A percentile compares a stretch with the other conserved stretches of the same genome.
Conservation (phyloP, 2,113 vertebrate genomes). For the Echinops telfairi region DNA sequence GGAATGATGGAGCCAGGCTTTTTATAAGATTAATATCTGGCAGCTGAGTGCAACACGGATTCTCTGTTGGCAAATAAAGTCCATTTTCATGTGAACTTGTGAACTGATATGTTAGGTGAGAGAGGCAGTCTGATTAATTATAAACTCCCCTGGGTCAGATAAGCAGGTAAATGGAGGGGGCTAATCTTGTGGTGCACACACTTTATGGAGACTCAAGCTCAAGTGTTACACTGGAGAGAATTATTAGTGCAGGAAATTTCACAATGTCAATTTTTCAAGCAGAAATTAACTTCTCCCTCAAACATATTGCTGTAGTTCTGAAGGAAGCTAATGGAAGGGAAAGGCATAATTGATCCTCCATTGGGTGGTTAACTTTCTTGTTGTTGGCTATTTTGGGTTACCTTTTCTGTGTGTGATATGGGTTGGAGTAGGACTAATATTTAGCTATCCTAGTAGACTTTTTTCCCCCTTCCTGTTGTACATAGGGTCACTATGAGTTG, state of each 20-base stretch:
- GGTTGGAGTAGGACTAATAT: background rate
- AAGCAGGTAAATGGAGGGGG: conserved; percentile 19
- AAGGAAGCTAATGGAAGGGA: background rate
- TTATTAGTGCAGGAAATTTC: conserved; percentile 10
- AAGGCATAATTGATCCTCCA: background rate
- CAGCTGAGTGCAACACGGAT: background rate
- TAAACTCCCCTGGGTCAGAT: background rate
- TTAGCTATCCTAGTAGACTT: background rate
- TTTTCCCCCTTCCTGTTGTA: too few relatives aligned
- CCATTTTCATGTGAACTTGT: background rate
- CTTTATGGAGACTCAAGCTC: conserved; percentile 31
- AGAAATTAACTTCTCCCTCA: conserved; percentile 28
- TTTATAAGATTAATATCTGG: conserved; percentile 38
- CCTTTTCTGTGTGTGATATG: too few relatives aligned
- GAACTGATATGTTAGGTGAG: conserved; percentile 28
- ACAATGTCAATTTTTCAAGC: conserved; percentile 20
- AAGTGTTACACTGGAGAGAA: conserved; percentile 37
- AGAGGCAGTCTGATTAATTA: conserved; percentile 48
- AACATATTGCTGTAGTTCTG: background rate
- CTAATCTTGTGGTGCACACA: conserved; percentile 37
- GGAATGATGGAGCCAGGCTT: background rate
- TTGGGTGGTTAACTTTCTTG: background rate
- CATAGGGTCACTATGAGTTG: too few relatives aligned
- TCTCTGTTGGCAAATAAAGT: conserved; percentile 50
- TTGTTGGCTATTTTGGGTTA: background rate